phyloP scores from a whole-genome alignment of 2,113 vertebrate species.

The Rhinogobius similis region DNA sequence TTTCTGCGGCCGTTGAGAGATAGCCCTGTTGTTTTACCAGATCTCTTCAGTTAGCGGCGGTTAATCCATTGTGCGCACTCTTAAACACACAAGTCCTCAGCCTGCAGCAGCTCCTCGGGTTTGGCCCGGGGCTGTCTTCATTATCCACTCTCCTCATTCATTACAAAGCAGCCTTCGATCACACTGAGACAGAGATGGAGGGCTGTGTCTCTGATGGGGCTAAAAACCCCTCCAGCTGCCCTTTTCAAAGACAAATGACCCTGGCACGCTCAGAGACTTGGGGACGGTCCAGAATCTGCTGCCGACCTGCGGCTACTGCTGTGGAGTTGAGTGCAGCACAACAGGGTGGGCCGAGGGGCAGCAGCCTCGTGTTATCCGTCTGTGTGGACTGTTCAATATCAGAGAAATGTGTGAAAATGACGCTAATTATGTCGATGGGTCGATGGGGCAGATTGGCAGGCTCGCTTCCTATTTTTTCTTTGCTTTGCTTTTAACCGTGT shows the following conservation, averaged over 20 bases:
- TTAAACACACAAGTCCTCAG: conserved; percentile 14
- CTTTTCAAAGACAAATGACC: conserved; percentile 50
- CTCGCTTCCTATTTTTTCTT: too few relatives aligned
- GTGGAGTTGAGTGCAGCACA: background rate
- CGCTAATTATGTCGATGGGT: background rate
- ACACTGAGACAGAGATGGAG: conserved; percentile 40
- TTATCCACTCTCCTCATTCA: conserved; percentile 30
- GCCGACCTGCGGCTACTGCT: background rate
- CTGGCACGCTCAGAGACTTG: background rate
- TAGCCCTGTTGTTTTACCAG: conserved; percentile 1
- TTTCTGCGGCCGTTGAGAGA: conserved; percentile 9
- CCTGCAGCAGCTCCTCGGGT: background rate
- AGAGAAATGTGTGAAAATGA: background rate
- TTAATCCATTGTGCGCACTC: conserved; percentile 18
- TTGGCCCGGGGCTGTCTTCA: conserved; percentile 32
- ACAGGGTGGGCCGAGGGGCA: background rate
- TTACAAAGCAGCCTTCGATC: conserved; percentile 30
- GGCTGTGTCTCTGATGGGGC: conserved; percentile 19
- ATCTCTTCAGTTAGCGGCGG: conserved; percentile 10
- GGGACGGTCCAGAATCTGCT: conserved; percentile 7
- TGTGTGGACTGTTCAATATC: background rate
- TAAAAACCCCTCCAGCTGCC: conserved; percentile 37
- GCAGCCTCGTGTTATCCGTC: background rate
- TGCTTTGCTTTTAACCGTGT: too few relatives aligned
- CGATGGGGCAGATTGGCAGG: too few relatives aligned